Evolutionary conservation across 2,113 vertebrate genomes (phyloP).

Genomic region (Bucco capensis): DNA sequence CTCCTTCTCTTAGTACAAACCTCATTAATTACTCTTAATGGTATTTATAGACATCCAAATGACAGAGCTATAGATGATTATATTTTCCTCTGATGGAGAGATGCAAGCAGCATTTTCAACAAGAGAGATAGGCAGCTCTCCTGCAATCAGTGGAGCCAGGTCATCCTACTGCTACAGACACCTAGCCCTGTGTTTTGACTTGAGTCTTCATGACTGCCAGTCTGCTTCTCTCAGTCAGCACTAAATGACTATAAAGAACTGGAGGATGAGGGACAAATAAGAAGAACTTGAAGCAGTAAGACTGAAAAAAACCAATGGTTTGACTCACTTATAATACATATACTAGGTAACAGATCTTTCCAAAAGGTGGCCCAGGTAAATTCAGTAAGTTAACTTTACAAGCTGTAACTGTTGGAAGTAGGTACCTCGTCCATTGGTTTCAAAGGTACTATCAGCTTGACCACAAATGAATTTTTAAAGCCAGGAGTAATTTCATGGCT

Average conservation of each 20-base stretch:
- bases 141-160: neutral
- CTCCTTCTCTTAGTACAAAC: neutral
- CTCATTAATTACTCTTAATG: constrained; percentile 1
- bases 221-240: neutral
- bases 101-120: neutral
- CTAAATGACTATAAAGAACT: neutral
- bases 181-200: neutral
- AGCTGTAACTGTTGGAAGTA: neutral
- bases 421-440: neutral
- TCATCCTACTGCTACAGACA: neutral
- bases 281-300: neutral
- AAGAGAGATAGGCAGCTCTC: neutral
- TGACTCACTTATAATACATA: neutral
- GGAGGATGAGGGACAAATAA: neutral
- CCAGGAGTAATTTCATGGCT: neutral
- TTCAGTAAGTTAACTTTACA: neutral
- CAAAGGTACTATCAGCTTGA: neutral
- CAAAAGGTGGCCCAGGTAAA: neutral
- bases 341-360: neutral
- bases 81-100: neutral
- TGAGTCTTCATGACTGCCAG: neutral
- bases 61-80: neutral
- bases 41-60: neutral
- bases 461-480: neutral
- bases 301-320: neutral